Evolutionary conservation across 2,888 invertebrate species (phyloP).

Genomic region (Acanthosepion esculentum): DNA sequence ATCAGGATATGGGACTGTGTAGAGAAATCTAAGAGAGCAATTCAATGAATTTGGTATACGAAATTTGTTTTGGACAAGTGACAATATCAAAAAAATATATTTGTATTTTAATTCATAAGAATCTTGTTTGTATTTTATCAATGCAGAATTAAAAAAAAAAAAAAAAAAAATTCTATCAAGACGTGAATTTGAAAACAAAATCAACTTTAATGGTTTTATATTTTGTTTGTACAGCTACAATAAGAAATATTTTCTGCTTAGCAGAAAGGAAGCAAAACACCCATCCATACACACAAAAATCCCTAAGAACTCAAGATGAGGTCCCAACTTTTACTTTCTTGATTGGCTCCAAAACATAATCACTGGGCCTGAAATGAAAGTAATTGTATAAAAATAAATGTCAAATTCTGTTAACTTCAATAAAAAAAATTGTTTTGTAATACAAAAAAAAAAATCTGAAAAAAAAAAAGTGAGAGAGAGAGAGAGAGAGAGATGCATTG

Average conservation of each 20-base stretch:
- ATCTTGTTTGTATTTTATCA: too few species aligned
- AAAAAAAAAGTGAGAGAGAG: too few species aligned
- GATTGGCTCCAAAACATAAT: constrained; percentile 53
- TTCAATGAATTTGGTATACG: too few species aligned
- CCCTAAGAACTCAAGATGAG: not conserved
- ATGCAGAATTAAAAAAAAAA: not conserved
- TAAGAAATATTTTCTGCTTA: not conserved
- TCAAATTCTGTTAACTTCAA: too few species aligned
- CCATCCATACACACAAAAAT: not conserved
- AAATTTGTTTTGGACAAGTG: too few species aligned
- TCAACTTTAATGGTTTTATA: not conserved
- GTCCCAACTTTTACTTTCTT: constrained; percentile 47
- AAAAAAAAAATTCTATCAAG: not conserved
- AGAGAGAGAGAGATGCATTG: too few species aligned
- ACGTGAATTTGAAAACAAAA: not conserved
- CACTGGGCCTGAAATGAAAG: constrained; percentile 58
- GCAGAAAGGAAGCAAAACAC: not conserved
- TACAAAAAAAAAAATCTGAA: too few species aligned
- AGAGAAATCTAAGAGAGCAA: too few species aligned
- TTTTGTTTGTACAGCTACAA: not conserved
- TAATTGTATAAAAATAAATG: not conserved
- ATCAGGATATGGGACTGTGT: too few species aligned
- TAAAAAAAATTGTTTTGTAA: too few species aligned
- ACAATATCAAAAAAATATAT: too few species aligned
- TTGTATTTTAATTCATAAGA: too few species aligned